phyloP scores from a whole-genome alignment of 2,797 vertebrate genomes.

The Neolamprologus multifasciatus region DNA sequence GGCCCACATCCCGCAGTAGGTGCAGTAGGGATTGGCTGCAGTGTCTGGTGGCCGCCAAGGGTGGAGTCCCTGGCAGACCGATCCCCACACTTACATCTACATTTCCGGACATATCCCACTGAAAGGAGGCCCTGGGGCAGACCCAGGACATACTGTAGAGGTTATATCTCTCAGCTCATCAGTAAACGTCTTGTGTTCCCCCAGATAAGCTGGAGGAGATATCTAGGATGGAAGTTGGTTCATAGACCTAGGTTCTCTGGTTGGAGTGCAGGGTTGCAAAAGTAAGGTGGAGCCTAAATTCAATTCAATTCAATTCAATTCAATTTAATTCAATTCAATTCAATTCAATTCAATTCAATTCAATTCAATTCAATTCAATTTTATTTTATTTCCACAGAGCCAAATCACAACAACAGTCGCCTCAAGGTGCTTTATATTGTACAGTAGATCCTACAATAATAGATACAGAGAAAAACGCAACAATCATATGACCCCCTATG shows the following conservation, averaged over 20 bases:
- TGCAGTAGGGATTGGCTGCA: not conserved
- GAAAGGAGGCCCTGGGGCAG: not conserved
- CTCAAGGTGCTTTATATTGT: not conserved
- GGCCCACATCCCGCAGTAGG: not conserved
- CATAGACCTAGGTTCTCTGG: not conserved
- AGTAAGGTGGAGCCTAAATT: not conserved
- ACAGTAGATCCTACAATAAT: not conserved
- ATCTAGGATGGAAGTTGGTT: not conserved
- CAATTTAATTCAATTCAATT: not conserved
- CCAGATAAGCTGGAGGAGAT: not conserved
- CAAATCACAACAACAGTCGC: not conserved
- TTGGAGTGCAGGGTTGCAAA: not conserved
- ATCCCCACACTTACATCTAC: not conserved
- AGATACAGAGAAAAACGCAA: rapidly evolving
- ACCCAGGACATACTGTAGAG: not conserved
- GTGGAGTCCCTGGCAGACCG: not conserved
- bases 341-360: not conserved
- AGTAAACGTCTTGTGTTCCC: not conserved
- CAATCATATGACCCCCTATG: not conserved
- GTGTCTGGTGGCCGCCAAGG: not conserved
- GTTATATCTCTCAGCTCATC: not conserved
- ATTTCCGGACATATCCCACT: not conserved
- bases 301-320: not conserved
- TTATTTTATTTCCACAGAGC: not conserved
- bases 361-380: not conserved